A percentile compares a stretch with the other conserved stretches of the same genome.
Evolutionary conservation across 2,797 vertebrate species (phyloP).

Genomic region (Amphiprion clarkii): DNA sequence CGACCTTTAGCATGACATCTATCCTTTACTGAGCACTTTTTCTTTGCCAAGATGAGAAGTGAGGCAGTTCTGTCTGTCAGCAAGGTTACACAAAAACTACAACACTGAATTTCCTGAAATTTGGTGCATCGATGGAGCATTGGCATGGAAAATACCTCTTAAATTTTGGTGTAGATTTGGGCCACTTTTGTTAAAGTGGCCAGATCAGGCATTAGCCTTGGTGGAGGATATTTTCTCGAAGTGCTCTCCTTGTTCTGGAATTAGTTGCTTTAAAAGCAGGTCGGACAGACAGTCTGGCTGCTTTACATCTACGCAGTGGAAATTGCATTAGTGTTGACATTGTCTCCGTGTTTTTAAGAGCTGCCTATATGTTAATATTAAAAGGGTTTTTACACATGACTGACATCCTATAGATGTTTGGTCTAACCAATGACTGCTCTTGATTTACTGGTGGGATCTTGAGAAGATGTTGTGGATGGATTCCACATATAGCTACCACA

Average conservation of each 20-base stretch:
- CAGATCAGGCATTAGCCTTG: too few species aligned
- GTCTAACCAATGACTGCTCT: constrained; percentile 16
- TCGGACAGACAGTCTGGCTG: constrained; percentile 38
- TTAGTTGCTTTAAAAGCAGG: constrained; percentile 34
- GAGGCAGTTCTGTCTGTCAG: too few species aligned
- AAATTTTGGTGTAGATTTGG: too few species aligned
- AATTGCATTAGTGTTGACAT: constrained; percentile 43
- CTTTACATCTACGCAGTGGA: constrained; percentile 30
- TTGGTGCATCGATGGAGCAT: too few species aligned
- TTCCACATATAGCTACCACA: constrained; percentile 9
- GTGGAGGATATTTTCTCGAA: too few species aligned
- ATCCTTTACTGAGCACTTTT: not conserved
- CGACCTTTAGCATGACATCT: not conserved
- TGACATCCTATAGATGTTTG: constrained; percentile 3
- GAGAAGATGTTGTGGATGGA: constrained; percentile 1
- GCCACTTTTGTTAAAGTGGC: too few species aligned
- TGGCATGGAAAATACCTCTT: too few species aligned
- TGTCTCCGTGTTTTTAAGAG: constrained; percentile 28
- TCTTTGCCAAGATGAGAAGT: too few species aligned
- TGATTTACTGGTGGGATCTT: constrained; percentile 5
- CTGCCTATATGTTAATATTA: constrained; percentile 27
- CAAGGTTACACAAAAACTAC: too few species aligned
- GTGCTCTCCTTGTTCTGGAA: constrained; percentile 10
- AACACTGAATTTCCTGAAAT: too few species aligned
- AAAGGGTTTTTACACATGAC: constrained; percentile 16